Evolutionary conservation across 2,113 vertebrate genomes (phyloP).

Genomic region (Channa maculata): DNA sequence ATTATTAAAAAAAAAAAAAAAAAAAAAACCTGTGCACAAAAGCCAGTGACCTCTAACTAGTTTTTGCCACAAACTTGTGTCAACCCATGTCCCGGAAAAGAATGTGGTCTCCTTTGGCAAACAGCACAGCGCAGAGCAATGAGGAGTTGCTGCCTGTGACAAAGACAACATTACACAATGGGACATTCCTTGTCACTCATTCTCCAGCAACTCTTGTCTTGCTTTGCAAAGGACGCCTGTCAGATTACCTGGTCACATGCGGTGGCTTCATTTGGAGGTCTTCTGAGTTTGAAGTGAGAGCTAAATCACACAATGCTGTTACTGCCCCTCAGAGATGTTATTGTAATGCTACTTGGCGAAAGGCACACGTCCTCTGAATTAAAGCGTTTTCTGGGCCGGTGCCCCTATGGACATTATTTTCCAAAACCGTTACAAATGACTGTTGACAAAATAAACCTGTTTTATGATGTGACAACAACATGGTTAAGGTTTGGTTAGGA

Average conservation of each 20-base stretch:
- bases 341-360: not conserved
- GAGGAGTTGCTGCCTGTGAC: slow-evolving; percentile 47
- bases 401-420: not conserved
- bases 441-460: not conserved
- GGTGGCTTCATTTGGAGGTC: not conserved
- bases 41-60: slow-evolving; percentile 60
- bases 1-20: not conserved
- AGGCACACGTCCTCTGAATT: not conserved
- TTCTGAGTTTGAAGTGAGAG: not conserved
- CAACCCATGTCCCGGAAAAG: slow-evolving; percentile 37
- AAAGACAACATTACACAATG: slow-evolving; percentile 45
- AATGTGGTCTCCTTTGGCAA: slow-evolving; percentile 50
- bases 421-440: not conserved
- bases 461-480: not conserved
- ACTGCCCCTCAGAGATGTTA: not conserved
- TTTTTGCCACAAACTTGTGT: slow-evolving; percentile 43
- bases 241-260: slow-evolving; percentile 32
- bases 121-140: slow-evolving; percentile 25
- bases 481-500: not conserved
- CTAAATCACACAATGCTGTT: not conserved
- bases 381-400: not conserved
- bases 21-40: slow-evolving; percentile 43
- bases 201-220: not conserved
- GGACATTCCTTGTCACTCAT: slow-evolving; percentile 49
- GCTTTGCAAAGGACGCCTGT: slow-evolving; percentile 33